Percentiles rank a stretch among this genome's conserved stretches.
Conservation (phyloP, 2,888 invertebrate species). For the Lutraria lutraria region DNA sequence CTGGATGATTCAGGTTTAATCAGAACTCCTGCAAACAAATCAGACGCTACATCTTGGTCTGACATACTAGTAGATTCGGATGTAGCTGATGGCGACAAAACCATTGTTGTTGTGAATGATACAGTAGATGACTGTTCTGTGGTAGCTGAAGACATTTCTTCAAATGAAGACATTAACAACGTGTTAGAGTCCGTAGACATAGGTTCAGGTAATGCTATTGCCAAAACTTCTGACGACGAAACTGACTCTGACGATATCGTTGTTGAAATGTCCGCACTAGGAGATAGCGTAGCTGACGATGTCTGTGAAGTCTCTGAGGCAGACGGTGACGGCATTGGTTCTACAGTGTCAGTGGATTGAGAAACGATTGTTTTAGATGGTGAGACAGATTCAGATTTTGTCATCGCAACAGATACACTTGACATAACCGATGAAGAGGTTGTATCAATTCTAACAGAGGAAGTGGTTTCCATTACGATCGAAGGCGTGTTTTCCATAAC, state of each 20-base stretch:
- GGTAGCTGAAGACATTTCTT: background rate
- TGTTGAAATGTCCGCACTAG: background rate
- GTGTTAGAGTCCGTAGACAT: background rate
- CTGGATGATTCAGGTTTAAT: background rate
- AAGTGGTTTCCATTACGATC: background rate
- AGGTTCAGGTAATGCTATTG: background rate
- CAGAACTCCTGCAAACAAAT: slow-evolving; percentile 12
- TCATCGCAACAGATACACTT: background rate
- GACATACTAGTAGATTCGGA: background rate
- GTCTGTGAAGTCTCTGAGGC: background rate
- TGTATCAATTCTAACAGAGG: background rate
- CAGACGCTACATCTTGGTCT: background rate
- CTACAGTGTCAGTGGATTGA: background rate
- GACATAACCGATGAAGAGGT: background rate
- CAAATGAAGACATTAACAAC: background rate
- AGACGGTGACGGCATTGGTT: background rate
- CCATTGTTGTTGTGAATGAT: background rate
- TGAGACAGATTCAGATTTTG: background rate
- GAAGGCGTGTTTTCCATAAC: background rate
- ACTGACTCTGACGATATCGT: background rate
- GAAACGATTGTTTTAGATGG: background rate
- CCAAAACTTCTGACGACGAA: background rate
- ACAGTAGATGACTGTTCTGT: background rate
- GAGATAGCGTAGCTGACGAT: background rate
- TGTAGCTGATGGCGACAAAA: background rate